These are phyloP conservation scores for Ectropis grisescens DNA, from an alignment of 1,140 invertebrate species.

Conservation along the genomic window DNA sequence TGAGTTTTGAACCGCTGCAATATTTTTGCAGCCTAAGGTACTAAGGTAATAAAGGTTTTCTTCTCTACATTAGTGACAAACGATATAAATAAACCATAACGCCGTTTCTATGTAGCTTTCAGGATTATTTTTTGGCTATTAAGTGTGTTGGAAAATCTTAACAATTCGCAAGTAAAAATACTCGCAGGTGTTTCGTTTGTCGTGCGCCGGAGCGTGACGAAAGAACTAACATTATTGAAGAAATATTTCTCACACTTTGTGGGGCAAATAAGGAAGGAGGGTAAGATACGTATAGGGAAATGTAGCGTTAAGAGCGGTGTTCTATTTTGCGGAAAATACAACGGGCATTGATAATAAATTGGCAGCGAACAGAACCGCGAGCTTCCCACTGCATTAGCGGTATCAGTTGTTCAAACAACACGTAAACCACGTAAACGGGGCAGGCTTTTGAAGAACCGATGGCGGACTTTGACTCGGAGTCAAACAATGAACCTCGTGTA, in stretches of 20 bases:
- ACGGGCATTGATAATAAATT: neutral
- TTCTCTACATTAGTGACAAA: too few relatives aligned
- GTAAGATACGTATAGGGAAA: too few relatives aligned
- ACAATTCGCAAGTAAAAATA: constrained; percentile 1
- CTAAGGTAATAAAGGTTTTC: too few relatives aligned
- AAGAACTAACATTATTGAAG: too few relatives aligned
- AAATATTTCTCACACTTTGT: constrained; percentile 6
- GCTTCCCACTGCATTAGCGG: constrained; percentile 27
- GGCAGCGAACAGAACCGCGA: constrained; percentile 4
- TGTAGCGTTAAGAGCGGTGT: neutral
- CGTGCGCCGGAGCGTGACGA: too few relatives aligned
- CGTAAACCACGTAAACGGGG: constrained; percentile 6
- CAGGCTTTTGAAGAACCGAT: constrained; percentile 57
- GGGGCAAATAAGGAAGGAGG: neutral
- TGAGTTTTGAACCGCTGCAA: too few relatives aligned
- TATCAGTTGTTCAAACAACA: constrained; percentile 35
- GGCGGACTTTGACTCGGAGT: constrained; percentile 26
- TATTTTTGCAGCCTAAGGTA: too few relatives aligned
- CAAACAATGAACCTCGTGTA: constrained; percentile 46
- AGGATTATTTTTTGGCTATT: constrained; percentile 19
- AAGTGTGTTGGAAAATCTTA: constrained; percentile 4
- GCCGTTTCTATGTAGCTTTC: constrained; percentile 21
- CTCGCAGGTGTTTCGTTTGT: too few relatives aligned
- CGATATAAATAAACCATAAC: constrained; percentile 20
- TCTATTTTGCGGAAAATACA: neutral